A percentile compares a stretch with the other conserved stretches of the same genome.
phyloP scores from a whole-genome alignment of 2,888 invertebrate species.

The Apamea anceps region DNA sequence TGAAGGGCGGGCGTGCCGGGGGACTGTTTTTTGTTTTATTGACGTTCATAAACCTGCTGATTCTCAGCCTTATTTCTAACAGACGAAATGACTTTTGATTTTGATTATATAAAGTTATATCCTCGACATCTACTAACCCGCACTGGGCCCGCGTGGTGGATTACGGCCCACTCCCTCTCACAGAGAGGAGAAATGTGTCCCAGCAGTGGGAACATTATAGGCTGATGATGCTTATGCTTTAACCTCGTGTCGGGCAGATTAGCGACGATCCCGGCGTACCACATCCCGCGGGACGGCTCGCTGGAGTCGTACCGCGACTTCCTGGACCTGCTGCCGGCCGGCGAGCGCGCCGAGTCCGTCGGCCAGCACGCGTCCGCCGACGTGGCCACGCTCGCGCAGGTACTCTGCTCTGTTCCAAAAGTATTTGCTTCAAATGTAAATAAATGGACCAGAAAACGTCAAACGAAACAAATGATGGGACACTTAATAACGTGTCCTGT shows the following conservation, averaged over 20 bases:
- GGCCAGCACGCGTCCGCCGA: constrained; percentile 98
- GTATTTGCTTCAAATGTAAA: no score
- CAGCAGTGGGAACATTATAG: no score
- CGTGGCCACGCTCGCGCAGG: constrained; percentile 95
- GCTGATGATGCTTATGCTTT: background rate
- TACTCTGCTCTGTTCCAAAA: constrained; percentile 72
- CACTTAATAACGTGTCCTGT: background rate
- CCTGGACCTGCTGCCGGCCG: constrained; percentile 93
- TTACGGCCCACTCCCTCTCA: no score
- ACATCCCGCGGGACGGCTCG: constrained; percentile 95
- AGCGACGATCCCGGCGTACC: constrained; percentile 92
- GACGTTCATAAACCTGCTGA: no score
- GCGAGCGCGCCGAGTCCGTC: constrained; percentile 96
- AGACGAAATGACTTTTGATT: no score
- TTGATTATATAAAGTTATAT: no score
- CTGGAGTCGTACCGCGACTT: constrained; percentile 95
- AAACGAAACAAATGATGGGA: background rate
- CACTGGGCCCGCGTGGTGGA: no score
- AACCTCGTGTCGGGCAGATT: background rate
- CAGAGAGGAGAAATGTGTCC: no score
- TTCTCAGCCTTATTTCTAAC: background rate
- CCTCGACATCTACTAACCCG: no score
- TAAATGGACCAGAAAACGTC: background rate
- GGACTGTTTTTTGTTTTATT: no score
- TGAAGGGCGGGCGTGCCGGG: no score